phyloP scores from a whole-genome alignment of 2,797 vertebrate genomes.

The Semotilus atromaculatus region DNA sequence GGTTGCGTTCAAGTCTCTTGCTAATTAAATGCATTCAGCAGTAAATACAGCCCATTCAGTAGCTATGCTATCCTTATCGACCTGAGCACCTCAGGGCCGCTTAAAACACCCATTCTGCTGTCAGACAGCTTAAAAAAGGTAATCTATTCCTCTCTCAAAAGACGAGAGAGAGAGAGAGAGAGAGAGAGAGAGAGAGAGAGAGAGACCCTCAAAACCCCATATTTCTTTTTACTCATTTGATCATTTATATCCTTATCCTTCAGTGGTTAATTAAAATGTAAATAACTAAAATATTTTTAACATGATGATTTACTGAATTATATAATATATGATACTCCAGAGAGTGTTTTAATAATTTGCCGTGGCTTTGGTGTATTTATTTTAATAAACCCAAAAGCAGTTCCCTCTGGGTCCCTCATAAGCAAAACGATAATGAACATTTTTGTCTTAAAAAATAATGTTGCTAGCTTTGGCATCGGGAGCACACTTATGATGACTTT shows the following conservation, averaged over 20 bases:
- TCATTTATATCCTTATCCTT: slow-evolving; percentile 14
- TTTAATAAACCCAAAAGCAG: not conserved
- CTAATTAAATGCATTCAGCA: slow-evolving; percentile 41
- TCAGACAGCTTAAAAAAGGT: slow-evolving; percentile 25
- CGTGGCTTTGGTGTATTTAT: not conserved
- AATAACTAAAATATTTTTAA: no score
- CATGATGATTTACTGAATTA: not conserved
- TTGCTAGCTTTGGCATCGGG: not conserved
- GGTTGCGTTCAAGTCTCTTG: slow-evolving; percentile 6
- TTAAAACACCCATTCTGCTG: slow-evolving; percentile 22
- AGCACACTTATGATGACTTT: not conserved
- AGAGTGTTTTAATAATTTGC: not conserved
- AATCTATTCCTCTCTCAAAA: slow-evolving; percentile 29
- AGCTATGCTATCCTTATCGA: slow-evolving; percentile 44
- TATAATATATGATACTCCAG: not conserved
- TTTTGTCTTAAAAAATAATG: not conserved
- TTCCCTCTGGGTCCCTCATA: not conserved
- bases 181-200: no score
- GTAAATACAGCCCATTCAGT: slow-evolving; percentile 53
- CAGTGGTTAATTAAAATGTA: not conserved
- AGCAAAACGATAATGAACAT: not conserved
- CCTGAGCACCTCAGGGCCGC: slow-evolving; percentile 28
- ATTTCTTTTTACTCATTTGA: not conserved
- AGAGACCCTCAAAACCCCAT: not conserved
- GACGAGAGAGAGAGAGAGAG: not conserved